A percentile compares a stretch with the other conserved stretches of the same genome.
phyloP scores from a whole-genome alignment of 2,888 invertebrate species.

The Microplitis manilae region DNA sequence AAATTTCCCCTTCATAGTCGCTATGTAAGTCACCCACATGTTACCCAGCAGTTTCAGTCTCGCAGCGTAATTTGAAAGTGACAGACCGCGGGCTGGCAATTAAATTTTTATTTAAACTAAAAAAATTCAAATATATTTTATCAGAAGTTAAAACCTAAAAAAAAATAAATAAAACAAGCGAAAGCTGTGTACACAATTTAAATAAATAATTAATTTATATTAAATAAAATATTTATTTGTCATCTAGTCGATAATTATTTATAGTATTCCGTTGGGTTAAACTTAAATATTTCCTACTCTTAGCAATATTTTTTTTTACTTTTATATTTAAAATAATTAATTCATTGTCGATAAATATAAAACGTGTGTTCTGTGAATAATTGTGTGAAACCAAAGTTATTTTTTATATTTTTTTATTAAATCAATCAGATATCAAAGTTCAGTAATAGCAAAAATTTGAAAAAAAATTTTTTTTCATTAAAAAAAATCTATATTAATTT shows the following conservation, averaged over 20 bases:
- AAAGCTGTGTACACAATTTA: conserved; percentile 8
- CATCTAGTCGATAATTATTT: not conserved
- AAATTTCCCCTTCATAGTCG: conserved; percentile 31
- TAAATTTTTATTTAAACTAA: conserved; percentile 8
- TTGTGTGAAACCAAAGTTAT: conserved; percentile 21
- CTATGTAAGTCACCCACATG: conserved; percentile 70
- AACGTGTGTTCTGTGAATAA: conserved; percentile 18
- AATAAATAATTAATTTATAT: not conserved
- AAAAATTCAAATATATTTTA: not conserved
- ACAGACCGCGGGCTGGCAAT: conserved; percentile 41
- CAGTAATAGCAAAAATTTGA: no score
- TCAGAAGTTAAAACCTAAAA: not conserved
- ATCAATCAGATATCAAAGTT: not conserved
- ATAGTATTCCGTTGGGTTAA: not conserved
- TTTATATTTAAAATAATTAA: conserved; percentile 5
- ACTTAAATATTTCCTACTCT: not conserved
- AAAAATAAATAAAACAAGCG: not conserved
- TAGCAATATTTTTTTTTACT: conserved; percentile 18
- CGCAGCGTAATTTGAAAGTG: conserved; percentile 68
- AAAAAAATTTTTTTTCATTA: no score
- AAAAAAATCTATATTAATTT: not conserved
- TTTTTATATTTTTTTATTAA: conserved; percentile 7
- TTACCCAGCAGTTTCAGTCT: conserved; percentile 67
- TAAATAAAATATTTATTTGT: not conserved
- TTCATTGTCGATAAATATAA: not conserved